phyloP scores from a whole-genome alignment of 2,113 vertebrate genomes.

The Atlantisia rogersi region DNA sequence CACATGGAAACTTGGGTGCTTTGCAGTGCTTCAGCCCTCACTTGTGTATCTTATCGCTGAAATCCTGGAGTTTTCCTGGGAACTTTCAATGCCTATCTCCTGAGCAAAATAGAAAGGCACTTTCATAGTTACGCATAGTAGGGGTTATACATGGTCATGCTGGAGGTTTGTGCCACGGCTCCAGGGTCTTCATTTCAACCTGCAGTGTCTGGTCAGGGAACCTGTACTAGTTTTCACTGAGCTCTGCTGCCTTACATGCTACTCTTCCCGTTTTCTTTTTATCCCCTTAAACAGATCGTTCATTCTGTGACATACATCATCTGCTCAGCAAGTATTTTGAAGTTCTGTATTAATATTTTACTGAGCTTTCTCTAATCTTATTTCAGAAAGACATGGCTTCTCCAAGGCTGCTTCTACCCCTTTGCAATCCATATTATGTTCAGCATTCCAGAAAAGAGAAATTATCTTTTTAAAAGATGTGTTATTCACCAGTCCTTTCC shows the following conservation, averaged over 20 bases:
- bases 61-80: neutral
- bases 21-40: neutral
- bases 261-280: neutral
- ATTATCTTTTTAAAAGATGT: neutral
- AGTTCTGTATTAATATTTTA: constrained; percentile 40
- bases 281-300: neutral
- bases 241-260: neutral
- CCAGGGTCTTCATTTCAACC: neutral
- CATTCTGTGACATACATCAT: neutral
- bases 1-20: neutral
- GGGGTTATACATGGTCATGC: neutral
- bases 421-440: neutral
- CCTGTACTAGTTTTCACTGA: neutral
- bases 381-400: constrained; percentile 5
- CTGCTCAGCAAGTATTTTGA: constrained; percentile 13
- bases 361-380: constrained; percentile 29
- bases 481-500: neutral
- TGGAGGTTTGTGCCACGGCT: neutral
- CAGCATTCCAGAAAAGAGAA: neutral
- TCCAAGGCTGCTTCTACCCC: neutral
- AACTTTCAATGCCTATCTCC: neutral
- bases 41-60: neutral
- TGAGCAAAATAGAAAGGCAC: neutral
- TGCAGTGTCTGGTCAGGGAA: neutral
- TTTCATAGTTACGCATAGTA: neutral